Percentiles rank a stretch among this genome's conserved stretches.
Conservation (phyloP, 2,888 invertebrate species). For the Apoderus coryli region DNA sequence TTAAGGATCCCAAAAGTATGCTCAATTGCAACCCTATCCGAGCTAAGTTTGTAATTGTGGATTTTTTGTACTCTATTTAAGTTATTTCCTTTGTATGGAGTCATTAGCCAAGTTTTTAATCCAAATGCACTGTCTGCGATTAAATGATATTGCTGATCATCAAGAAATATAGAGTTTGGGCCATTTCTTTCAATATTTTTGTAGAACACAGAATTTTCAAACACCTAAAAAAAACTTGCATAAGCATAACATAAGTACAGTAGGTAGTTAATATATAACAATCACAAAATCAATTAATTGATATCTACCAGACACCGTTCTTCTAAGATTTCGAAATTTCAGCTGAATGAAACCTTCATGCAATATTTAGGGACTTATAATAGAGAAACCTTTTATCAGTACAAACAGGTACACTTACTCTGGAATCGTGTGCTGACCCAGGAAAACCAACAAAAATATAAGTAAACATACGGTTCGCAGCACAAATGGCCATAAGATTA, state of each 20-base stretch:
- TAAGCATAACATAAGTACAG: too few species aligned
- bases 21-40: neutral
- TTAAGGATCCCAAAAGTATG: conserved; percentile 1
- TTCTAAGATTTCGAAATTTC: too few species aligned
- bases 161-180: neutral
- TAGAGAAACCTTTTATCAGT: too few species aligned
- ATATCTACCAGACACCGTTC: too few species aligned
- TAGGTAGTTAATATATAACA: too few species aligned
- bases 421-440: conserved; percentile 7
- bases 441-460: conserved; percentile 6
- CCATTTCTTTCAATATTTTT: conserved; percentile 1
- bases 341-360: too few species aligned
- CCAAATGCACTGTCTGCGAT: neutral
- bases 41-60: conserved; percentile 1
- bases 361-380: too few species aligned
- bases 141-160: neutral
- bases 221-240: conserved; percentile 1
- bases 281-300: too few species aligned
- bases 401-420: too few species aligned
- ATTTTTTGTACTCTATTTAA: neutral
- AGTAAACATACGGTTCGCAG: conserved; percentile 5
- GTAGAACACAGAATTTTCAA: neutral
- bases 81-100: conserved; percentile 1
- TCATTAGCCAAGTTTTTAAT: conserved; percentile 1
- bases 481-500: conserved; percentile 8